phyloP scores from a whole-genome alignment of 2,797 vertebrate genomes.

The Pseudochirops corinnae region DNA sequence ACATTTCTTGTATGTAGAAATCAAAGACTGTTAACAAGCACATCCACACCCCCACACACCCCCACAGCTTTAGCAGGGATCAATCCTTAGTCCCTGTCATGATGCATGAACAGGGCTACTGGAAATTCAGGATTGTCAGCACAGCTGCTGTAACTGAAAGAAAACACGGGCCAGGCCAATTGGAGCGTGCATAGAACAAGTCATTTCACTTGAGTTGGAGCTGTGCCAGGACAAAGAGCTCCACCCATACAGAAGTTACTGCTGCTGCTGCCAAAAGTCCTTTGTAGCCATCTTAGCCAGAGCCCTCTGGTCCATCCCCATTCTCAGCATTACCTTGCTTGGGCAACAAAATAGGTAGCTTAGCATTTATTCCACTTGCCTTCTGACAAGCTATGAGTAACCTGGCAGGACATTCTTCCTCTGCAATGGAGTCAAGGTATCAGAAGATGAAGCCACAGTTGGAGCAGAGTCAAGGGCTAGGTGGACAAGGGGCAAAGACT shows the following conservation, averaged over 20 bases:
- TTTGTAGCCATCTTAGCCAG: slow-evolving; percentile 25
- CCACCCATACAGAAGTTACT: slow-evolving; percentile 34
- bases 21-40: neutral
- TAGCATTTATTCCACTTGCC: neutral
- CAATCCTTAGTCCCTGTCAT: neutral
- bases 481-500: neutral
- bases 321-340: no score
- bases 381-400: neutral
- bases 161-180: neutral
- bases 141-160: neutral
- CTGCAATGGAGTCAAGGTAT: neutral
- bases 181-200: neutral
- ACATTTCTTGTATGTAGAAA: neutral
- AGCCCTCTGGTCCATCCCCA: neutral
- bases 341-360: neutral
- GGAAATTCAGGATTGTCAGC: neutral
- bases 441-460: neutral
- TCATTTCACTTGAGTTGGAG: neutral
- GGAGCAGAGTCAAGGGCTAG: neutral
- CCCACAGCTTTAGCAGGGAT: neutral
- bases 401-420: neutral
- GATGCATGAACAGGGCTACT: neutral
- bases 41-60: neutral
- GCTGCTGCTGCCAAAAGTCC: slow-evolving; percentile 42
- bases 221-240: neutral